Conservation (phyloP, 2,797 vertebrate genomes). For the Falco naumanni region DNA sequence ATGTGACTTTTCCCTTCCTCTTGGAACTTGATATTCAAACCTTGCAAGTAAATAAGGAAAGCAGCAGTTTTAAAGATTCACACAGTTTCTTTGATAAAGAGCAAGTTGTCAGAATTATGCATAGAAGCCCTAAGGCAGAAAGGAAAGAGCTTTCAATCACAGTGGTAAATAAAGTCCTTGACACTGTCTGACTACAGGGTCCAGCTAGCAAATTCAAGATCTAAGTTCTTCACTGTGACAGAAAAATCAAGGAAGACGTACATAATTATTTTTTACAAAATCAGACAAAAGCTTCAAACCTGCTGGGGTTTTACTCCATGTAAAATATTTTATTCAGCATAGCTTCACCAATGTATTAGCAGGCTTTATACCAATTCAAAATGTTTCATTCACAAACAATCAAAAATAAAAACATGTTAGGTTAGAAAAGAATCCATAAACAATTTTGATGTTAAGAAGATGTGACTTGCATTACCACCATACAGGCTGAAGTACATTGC, state of each 20-base stretch:
- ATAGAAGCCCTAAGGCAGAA: conserved; percentile 54
- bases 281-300: conserved; percentile 44
- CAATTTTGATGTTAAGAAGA: neutral
- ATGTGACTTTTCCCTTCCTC: conserved; percentile 21
- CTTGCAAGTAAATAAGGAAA: conserved; percentile 52
- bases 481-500: neutral
- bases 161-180: conserved; percentile 66
- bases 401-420: neutral
- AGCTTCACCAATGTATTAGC: neutral
- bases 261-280: conserved; percentile 58
- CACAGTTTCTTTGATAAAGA: conserved; percentile 68
- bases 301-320: neutral
- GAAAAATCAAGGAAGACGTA: conserved; percentile 36
- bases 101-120: conserved; percentile 64
- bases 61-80: conserved; percentile 62
- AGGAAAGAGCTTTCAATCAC: conserved; percentile 53
- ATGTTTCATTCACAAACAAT: conserved; percentile 1
- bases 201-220: conserved; percentile 37
- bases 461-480: neutral
- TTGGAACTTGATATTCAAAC: conserved; percentile 58
- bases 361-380: conserved; percentile 29
- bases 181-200: conserved; percentile 36
- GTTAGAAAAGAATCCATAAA: neutral
- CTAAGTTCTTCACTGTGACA: conserved; percentile 14
- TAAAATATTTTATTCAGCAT: conserved; percentile 19